Evolutionary conservation across 2,113 vertebrate genomes (phyloP), one percentile per base, ranked within the genome.

Genomic region (Formicarius rufipectus): DNA sequence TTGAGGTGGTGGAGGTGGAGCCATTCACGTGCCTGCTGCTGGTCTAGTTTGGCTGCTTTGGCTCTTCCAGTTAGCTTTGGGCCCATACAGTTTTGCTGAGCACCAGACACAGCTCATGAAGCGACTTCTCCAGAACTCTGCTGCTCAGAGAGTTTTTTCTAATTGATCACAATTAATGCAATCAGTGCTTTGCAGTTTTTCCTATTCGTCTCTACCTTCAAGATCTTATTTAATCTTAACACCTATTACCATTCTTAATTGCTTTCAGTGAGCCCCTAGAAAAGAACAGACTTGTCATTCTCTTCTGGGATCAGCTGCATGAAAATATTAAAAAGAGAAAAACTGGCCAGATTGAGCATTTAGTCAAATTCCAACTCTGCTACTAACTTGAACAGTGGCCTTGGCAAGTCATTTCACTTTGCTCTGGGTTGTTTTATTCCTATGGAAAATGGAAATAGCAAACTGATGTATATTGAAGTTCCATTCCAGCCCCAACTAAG

Each of bases 171-270:
- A 88, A 64, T 74, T 84, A 75, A 85, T 76, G n/a, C 39, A 90
- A 95, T 84, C 74, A 92, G 66, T 53, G 49, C 68, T 73, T 92
- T 56, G 52, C 58, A 84, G 37, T 67, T 90, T 94, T 93, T 84
- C 62, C 82, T 87, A 71, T 84, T 55, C 53, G 66, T 56, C 7
- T 5, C 42, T 95, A 66, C 50, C 72, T 96, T 91, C 1, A 22
- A 97, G 95, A 92, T 58, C 45, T 84, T 86, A 37, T 73, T 94
- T 93, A 16, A 60, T 89, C 58, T 67, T 91, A 91, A 90, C 50
- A 76, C 33, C 60, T 92, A 59, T 47, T 83, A 76, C 73, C 68
- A 62, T 86, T 78, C 62, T 90, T 93, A 86, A 92, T 95, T 93
- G 88, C 23, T 37, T 94, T 67, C 85, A 74, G n/a, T 23, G 55